Evolutionary conservation across 23 tunicate species (phyloP), one percentile per base, ranked within the genome.

Genomic region (Botrylloides violaceus): DNA sequence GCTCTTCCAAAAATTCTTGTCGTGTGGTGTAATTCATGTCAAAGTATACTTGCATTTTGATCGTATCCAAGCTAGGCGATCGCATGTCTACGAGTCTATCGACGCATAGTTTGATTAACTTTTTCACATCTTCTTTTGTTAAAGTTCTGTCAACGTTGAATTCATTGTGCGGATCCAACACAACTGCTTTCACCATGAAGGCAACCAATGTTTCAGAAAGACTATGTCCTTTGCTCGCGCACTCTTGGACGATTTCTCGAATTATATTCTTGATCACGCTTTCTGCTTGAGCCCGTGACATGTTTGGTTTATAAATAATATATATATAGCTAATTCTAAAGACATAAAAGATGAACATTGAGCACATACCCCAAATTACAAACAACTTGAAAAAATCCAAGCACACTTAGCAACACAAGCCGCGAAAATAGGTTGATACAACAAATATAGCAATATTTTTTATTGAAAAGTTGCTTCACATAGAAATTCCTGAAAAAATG

Each of bases 1-100:
- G 98, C 50, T 93, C 98, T 2, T 81, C 98, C 18, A 93, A 63
- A 64, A 93, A 93, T 62, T 93, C 98, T 32, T 62, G 74, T 47
- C 98, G 64, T 29, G 80, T 79, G 29, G 98, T 93, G 78, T 93
- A 93, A 63, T 93, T 93, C 98, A 93, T 93, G 65, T 93, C 98
- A 72, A 93, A 93, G 74, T 93, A 93, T 31, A 93, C 98, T 78
- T 93, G 98, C 94, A 93, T 86, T 73, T 93, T 93, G 15, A 93
- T 86, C 2, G 98, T 93, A 61, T 93, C 98, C 49, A 93, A 60
- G 61, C 98, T 81, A 0, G 98, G 88, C 19, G 98, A 93, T 32
- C 84, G 37, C 23, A 74, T 66, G 38, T 86, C 94, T 37, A 78
- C 66, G 58, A 93, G 83, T 25, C 98, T 58, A 26, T 85, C 94